Conservation (phyloP, 1,140 invertebrate genomes). For the Liolophura sinensis region DNA sequence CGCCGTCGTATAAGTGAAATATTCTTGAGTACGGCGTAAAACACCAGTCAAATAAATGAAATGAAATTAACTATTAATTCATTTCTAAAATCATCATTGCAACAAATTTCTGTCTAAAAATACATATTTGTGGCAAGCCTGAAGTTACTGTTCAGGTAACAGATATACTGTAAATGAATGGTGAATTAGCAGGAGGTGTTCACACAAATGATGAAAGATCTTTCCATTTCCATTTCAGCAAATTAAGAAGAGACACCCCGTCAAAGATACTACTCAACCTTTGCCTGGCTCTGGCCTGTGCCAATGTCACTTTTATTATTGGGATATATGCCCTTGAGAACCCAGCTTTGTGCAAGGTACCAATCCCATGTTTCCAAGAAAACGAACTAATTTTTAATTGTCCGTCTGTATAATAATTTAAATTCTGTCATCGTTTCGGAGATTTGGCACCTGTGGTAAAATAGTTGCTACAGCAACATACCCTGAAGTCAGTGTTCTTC, state of each 20-base stretch:
- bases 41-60: too few species aligned
- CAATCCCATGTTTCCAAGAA: neutral
- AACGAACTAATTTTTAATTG: neutral
- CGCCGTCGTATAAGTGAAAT: too few species aligned
- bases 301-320: constrained; percentile 43
- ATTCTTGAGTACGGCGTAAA: too few species aligned
- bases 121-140: neutral
- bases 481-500: too few species aligned
- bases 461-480: too few species aligned
- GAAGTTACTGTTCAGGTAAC: neutral
- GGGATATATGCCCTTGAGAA: constrained; percentile 38
- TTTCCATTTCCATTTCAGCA: constrained; percentile 25
- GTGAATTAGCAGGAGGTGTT: neutral
- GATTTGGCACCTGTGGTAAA: too few species aligned
- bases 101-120: too few species aligned
- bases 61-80: too few species aligned
- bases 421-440: too few species aligned
- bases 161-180: constrained; percentile 4
- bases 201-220: neutral
- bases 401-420: too few species aligned
- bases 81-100: too few species aligned
- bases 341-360: constrained; percentile 44
- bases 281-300: constrained; percentile 37
- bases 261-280: constrained; percentile 51
- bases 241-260: constrained; percentile 41